Percentiles rank a stretch among this genome's conserved stretches.
Evolutionary conservation across 92 coral and sea anemone species (phyloP).

Genomic region (Diadumene lineata): DNA sequence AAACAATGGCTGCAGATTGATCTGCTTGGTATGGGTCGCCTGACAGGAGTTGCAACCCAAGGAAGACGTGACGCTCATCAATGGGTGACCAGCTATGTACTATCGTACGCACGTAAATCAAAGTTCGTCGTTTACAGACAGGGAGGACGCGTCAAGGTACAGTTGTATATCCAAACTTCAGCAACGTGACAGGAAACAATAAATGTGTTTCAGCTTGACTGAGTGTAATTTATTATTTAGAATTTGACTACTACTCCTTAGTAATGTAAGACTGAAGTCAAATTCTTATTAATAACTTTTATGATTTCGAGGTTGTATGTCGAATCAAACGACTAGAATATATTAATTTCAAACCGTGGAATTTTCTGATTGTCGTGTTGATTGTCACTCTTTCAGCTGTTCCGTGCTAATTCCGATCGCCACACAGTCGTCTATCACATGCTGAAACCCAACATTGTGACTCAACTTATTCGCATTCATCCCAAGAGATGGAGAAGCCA

Average conservation of each 20-base stretch:
- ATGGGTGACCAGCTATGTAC: conserved; percentile 78
- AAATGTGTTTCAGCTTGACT: no score
- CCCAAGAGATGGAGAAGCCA: conserved; percentile 80
- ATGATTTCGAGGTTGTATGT: no score
- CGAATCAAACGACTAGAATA: no score
- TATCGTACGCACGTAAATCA: conserved; percentile 64
- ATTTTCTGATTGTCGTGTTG: no score
- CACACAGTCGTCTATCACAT: conserved; percentile 60
- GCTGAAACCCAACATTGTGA: conserved; percentile 48
- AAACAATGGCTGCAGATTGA: conserved; percentile 80
- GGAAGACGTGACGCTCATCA: conserved; percentile 83
- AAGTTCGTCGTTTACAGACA: conserved; percentile 67
- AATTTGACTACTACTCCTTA: no score
- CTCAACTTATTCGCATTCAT: conserved; percentile 80
- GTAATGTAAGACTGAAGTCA: neutral
- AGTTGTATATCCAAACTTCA: no score
- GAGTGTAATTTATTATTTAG: no score
- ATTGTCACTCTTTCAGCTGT: conserved; percentile 59
- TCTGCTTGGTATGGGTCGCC: conserved; percentile 51
- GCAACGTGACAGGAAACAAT: no score
- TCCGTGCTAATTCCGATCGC: conserved; percentile 85
- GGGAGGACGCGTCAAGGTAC: conserved; percentile 68
- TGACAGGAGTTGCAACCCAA: conserved; percentile 82
- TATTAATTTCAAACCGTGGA: no score
- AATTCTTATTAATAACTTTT: neutral